Percentiles rank a stretch among this genome's conserved stretches.
phyloP scores from a whole-genome alignment of 2,888 invertebrate genomes.

The Tuberolachnus salignus region DNA sequence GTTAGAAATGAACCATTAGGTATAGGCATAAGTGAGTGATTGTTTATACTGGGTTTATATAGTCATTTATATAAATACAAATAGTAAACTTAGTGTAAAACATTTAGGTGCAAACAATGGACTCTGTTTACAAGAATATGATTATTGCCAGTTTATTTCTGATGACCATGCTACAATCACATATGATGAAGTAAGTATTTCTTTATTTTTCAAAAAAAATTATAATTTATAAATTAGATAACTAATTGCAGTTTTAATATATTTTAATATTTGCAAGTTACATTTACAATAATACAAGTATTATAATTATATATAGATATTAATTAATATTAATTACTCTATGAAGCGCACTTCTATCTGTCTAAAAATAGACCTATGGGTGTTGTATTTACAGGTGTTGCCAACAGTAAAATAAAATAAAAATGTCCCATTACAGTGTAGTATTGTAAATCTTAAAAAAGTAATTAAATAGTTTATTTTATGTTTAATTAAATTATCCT shows the following conservation, averaged over 20 bases:
- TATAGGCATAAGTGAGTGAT: constrained; percentile 33
- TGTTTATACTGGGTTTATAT: background rate
- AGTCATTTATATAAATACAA: background rate
- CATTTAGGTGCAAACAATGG: background rate
- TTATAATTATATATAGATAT: too few species aligned
- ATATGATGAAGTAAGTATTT: constrained; percentile 57
- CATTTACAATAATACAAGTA: too few species aligned
- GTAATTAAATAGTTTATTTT: background rate
- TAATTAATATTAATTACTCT: background rate
- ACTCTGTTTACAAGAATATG: constrained; percentile 67
- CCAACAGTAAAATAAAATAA: background rate
- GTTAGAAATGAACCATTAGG: constrained; percentile 12
- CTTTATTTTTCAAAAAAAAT: background rate
- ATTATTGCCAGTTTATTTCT: constrained; percentile 74
- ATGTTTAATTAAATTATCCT: background rate
- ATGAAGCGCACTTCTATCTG: background rate
- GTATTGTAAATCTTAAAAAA: background rate
- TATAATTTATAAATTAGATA: too few species aligned
- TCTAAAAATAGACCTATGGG: background rate
- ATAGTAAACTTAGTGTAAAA: constrained; percentile 1
- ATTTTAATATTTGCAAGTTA: too few species aligned
- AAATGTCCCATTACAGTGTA: too few species aligned
- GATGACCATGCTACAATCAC: constrained; percentile 81
- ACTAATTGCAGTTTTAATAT: too few species aligned
- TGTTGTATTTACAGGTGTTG: background rate